Conservation (phyloP, 2,797 vertebrate species). For the Siniperca scherzeri region DNA sequence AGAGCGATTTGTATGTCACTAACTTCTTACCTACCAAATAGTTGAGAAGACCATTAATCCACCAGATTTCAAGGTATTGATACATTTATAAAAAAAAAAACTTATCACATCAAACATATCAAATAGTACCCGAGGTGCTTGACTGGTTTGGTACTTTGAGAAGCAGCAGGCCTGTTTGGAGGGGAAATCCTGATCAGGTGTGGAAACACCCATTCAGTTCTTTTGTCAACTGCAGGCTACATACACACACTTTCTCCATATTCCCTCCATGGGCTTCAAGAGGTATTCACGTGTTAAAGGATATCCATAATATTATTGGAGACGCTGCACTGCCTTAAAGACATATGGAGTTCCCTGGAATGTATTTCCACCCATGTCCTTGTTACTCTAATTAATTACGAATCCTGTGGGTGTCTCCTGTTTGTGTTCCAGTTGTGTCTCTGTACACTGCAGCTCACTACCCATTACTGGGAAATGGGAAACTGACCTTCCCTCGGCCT, state of each 20-base stretch:
- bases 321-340: neutral
- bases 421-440: constrained; percentile 7
- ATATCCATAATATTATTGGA: neutral
- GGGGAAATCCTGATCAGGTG: neutral
- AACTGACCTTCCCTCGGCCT: neutral
- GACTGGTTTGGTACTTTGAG: neutral
- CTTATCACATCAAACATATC: neutral
- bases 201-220: neutral
- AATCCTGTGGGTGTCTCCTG: neutral
- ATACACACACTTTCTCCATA: neutral
- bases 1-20: neutral
- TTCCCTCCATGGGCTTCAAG: neutral
- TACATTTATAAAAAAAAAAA: too few relatives aligned
- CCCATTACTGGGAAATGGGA: neutral
- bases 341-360: neutral
- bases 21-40: neutral
- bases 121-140: neutral
- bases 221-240: neutral
- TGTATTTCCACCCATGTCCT: neutral
- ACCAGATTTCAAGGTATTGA: neutral
- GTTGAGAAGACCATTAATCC: neutral
- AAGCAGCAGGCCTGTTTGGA: neutral
- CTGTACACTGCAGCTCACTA: neutral
- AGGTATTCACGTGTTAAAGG: neutral
- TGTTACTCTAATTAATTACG: neutral